Evolutionary conservation across 2,888 invertebrate genomes (phyloP).

Genomic region (Amphipoea oculea): DNA sequence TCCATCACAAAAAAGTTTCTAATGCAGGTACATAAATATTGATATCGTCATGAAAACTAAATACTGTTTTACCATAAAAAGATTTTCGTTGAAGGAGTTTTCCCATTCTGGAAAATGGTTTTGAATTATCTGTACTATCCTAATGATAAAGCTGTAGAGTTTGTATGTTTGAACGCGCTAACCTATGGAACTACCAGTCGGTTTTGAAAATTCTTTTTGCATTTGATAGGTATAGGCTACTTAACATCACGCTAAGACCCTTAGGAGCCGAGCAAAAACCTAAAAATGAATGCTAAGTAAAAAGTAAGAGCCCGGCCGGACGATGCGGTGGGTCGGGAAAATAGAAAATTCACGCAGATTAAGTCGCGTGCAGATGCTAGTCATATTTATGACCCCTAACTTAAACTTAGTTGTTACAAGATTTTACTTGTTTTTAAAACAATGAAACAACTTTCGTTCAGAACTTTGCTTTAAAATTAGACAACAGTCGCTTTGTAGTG

Average conservation of each 20-base stretch:
- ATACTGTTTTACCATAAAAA: background rate
- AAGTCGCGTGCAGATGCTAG: too few relatives aligned
- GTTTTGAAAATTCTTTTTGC: too few relatives aligned
- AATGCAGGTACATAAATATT: background rate
- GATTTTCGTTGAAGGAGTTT: background rate
- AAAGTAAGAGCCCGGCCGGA: too few relatives aligned
- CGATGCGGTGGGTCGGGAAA: too few relatives aligned
- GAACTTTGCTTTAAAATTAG: background rate
- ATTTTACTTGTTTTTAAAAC: background rate
- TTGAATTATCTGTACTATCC: background rate
- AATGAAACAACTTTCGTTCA: slow-evolving; percentile 14
- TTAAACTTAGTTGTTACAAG: background rate
- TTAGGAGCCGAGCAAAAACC: too few relatives aligned
- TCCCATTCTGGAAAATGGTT: background rate
- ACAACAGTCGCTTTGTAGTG: slow-evolving; percentile 28
- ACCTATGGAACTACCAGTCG: too few relatives aligned
- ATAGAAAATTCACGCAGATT: too few relatives aligned
- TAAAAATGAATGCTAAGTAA: too few relatives aligned
- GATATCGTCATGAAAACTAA: background rate
- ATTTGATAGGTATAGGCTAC: too few relatives aligned
- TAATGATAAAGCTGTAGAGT: too few relatives aligned
- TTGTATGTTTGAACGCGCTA: too few relatives aligned
- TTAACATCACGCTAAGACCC: too few relatives aligned
- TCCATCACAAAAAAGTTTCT: background rate
- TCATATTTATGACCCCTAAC: background rate